Conservation (phyloP, 2,888 invertebrate species). For the Drosophila austrosaltans region DNA sequence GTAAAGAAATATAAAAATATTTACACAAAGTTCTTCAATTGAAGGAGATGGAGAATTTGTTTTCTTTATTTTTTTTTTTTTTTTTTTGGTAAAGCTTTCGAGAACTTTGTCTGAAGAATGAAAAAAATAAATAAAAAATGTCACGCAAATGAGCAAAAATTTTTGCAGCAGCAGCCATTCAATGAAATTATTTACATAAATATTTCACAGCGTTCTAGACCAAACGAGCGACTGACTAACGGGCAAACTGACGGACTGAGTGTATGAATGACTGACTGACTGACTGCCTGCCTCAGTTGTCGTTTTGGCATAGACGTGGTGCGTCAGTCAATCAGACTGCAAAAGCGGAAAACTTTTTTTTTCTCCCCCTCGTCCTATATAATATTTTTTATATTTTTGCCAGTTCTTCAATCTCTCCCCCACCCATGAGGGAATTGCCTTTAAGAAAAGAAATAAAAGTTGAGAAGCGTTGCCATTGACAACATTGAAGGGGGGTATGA, state of each 20-base stretch:
- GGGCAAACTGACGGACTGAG: neutral
- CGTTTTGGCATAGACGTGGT: slow-evolving; percentile 18
- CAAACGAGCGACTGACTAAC: slow-evolving; percentile 10
- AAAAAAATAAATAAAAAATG: slow-evolving; percentile 33
- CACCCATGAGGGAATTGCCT: slow-evolving; percentile 48
- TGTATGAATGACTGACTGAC: neutral
- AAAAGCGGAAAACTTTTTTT: slow-evolving; percentile 51
- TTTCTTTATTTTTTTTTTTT: too few species aligned
- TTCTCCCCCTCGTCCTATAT: neutral
- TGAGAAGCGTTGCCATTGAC: slow-evolving; percentile 64
- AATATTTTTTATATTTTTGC: too few species aligned
- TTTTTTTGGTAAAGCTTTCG: slow-evolving; percentile 5
- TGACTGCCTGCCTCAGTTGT: neutral
- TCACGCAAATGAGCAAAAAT: slow-evolving; percentile 64
- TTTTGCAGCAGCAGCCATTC: slow-evolving; percentile 41
- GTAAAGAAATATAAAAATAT: slow-evolving; percentile 56
- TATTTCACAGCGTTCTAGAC: slow-evolving; percentile 31
- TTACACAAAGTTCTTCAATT: slow-evolving; percentile 51
- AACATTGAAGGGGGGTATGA: slow-evolving; percentile 25
- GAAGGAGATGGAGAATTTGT: too few species aligned
- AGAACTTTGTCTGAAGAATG: slow-evolving; percentile 19
- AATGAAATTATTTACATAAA: slow-evolving; percentile 65
- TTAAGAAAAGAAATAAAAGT: slow-evolving; percentile 39
- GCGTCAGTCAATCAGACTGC: slow-evolving; percentile 66
- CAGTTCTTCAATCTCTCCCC: slow-evolving; percentile 1